Base-by-base conservation (phyloP, 1,140 invertebrate species). In the Meloidogyne floridensis region DNA sequence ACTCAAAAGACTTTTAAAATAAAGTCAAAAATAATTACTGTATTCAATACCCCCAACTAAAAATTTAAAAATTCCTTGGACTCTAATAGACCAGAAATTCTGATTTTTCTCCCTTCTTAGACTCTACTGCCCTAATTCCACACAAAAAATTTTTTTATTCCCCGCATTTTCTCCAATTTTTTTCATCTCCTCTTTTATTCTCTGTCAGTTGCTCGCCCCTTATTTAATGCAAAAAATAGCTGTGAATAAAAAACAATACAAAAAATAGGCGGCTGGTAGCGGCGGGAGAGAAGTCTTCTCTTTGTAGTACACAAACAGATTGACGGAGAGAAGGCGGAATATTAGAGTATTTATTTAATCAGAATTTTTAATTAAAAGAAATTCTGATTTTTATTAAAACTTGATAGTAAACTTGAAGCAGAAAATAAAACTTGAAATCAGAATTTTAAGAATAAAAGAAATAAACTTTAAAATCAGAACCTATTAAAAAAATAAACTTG, bases 221-320 rank as follows among this genome's bases (percentile, higher is more conserved):
- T 59, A 15, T n/a, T 65, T 8, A 65, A 65, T n/a, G 59, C 59
- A 65, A 65, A 65, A 65, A 65, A 65, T n/a, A 5, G 15, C 59
- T 65, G 59, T n/a, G 15, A 65, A n/a, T 65, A 65, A 65, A 65
- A 59, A 65, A 65, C 15, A n/a, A 65, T 6, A 6, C n/a, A 65
- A 59, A 59, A 59, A 59, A 59, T 59, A 47, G 59, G 15, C 59
- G 59, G 59, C 59, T 65, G 59, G 59, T 65, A 65, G 59, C 59
- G 59, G n/a, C n/a, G 15, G 59, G 59, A 65, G 59, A 65, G 59
- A 65, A 65, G 15, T 65, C 13, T n/a, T 65, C 32, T 65, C 59
- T 4, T 65, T 65, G 7, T 65, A 65, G 59, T 65, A n/a, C 59
- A 65, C 59, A 65, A 65, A 65, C 59, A 65, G 59, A 65, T 65